Conservation (phyloP, 1,140 invertebrate genomes). For the Patella vulgata region DNA sequence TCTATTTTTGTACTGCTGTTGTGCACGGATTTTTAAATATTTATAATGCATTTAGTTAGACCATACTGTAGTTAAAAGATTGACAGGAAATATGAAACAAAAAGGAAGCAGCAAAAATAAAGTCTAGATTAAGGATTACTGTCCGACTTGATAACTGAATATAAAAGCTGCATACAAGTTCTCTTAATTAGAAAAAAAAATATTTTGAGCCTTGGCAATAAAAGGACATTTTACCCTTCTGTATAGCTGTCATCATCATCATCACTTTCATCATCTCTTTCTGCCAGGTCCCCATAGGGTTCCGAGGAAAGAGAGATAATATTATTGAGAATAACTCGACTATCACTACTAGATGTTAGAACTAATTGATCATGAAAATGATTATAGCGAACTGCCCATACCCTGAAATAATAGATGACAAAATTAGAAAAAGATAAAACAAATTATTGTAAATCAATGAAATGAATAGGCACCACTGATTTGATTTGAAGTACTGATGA, state of each 20-base stretch:
- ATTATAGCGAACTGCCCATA: constrained; percentile 95
- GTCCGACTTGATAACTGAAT: too few species aligned
- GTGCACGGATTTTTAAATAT: too few species aligned
- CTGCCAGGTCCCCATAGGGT: constrained; percentile 72
- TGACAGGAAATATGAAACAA: too few species aligned
- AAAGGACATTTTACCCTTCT: constrained; percentile 33
- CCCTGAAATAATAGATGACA: constrained; percentile 69
- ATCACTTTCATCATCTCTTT: constrained; percentile 69
- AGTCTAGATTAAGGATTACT: too few species aligned
- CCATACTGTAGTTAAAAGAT: too few species aligned
- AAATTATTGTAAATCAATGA: not conserved
- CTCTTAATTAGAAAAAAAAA: too few species aligned
- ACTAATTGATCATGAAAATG: constrained; percentile 96
- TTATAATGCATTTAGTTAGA: too few species aligned
- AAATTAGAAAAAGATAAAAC: constrained; percentile 14
- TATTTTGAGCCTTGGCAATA: not conserved
- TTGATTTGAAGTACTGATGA: constrained; percentile 5
- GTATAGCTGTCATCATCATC: constrained; percentile 65
- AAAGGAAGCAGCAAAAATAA: too few species aligned
- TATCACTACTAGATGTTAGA: constrained; percentile 94
- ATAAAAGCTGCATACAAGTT: too few species aligned
- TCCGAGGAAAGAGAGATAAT: constrained; percentile 89
- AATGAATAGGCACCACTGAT: too few species aligned
- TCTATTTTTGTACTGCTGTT: too few species aligned
- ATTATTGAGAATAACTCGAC: constrained; percentile 86